phyloP scores from a whole-genome alignment of 2,888 invertebrate species.

The Tinea pellionella region DNA sequence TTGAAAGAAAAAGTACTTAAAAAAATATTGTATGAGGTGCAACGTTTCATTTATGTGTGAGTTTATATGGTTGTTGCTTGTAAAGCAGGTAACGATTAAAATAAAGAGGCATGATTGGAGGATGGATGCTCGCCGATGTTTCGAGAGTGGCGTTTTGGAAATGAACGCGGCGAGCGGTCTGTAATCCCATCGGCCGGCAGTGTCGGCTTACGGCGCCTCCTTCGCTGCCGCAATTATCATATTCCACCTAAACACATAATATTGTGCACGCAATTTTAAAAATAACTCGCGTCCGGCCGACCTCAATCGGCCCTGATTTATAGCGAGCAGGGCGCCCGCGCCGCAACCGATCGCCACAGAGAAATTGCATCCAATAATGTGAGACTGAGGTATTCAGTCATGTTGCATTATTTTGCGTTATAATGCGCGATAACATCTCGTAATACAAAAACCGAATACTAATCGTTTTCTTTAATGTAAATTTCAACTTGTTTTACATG shows the following conservation, averaged over 20 bases:
- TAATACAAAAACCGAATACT: background rate
- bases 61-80: background rate
- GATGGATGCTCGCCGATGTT: background rate
- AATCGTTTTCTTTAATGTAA: background rate
- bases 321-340: conserved; percentile 38
- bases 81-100: conserved; percentile 5
- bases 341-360: conserved; percentile 27
- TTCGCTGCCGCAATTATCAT: conserved; percentile 61
- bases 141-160: conserved; percentile 2
- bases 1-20: background rate
- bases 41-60: background rate
- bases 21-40: background rate
- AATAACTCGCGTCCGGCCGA: conserved; percentile 61
- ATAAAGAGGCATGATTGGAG: conserved; percentile 9
- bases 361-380: conserved; percentile 39
- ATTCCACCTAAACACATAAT: conserved; percentile 69
- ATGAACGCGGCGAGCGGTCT: conserved; percentile 26
- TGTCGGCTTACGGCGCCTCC: conserved; percentile 65
- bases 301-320: conserved; percentile 62
- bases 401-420: background rate
- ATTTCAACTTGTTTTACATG: background rate
- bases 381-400: conserved; percentile 23
- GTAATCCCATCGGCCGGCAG: conserved; percentile 60
- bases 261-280: conserved; percentile 68
- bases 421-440: background rate